A percentile compares a stretch with the other conserved stretches of the same genome.
These are phyloP conservation scores for Drosophila mayaguana DNA, from an alignment of 2,888 invertebrate genomes.

Conservation along the genomic window DNA sequence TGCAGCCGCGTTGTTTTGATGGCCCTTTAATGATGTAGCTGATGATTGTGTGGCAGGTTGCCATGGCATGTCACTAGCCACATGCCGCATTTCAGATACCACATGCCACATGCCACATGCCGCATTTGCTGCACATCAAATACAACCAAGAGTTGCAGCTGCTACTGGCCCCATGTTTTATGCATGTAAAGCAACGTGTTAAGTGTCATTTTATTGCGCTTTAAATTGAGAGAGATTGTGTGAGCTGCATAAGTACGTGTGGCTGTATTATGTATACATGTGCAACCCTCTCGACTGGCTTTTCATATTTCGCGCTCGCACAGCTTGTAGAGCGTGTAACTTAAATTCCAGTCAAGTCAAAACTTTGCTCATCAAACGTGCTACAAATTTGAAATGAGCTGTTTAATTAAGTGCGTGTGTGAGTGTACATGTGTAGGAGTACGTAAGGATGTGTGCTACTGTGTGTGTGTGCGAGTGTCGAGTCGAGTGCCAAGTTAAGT, in stretches of 20 bases:
- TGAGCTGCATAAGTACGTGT: not conserved
- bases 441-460: conserved; percentile 11
- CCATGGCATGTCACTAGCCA: conserved; percentile 15
- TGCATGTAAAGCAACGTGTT: conserved; percentile 43
- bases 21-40: conserved; percentile 46
- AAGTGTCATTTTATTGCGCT: conserved; percentile 42
- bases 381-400: conserved; percentile 26
- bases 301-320: conserved; percentile 16
- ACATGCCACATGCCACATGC: conserved; percentile 7
- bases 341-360: conserved; percentile 22
- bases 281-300: not conserved
- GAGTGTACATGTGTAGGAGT: not conserved
- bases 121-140: conserved; percentile 33
- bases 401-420: conserved; percentile 41
- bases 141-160: conserved; percentile 5
- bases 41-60: conserved; percentile 35
- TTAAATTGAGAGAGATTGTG: conserved; percentile 9
- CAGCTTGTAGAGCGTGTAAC: conserved; percentile 17
- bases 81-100: not conserved
- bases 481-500: conserved; percentile 38
- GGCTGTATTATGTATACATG: not conserved
- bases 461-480: not conserved
- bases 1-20: conserved; percentile 21
- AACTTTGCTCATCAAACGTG: conserved; percentile 52
- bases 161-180: conserved; percentile 43